Base-by-base conservation (phyloP, 2,888 invertebrate genomes). In the Microplitis deprimator region DNA sequence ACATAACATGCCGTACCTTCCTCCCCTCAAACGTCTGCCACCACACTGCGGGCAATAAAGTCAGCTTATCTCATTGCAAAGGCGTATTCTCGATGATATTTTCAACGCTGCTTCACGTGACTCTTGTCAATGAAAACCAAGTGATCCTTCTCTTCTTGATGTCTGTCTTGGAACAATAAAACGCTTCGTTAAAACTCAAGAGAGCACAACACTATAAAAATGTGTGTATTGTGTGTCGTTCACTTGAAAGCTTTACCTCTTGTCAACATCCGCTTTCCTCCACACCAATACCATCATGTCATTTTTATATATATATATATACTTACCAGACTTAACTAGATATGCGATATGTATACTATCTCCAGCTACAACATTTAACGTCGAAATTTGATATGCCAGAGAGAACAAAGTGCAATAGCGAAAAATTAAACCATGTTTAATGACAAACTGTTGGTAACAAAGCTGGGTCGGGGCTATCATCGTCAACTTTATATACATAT, bases 391-490 rank as follows among this genome's bases (percentile, higher is more conserved):
- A 77, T 77, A 74, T 69, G 38, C 67, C 16, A 29, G 60, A 7
- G 68, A 68, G 68, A 68, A 67, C 71, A 76, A 76, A 68, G 73
- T 77, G 73, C 73, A 73, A 77, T 65, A 50, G 69, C 38, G 7
- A 29, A 62, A 68, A 67, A 59, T 50, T 38, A 59, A 59, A 60
- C 13, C 39, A 65, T 29, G 64, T 72, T 72, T 16, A 72, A 72
- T 39, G 72, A 68, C 73, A 77, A 77, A 77, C 73, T 62, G 38
- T 77, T 77, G 73, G 76, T 73, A 73, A 77, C 68, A 68, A 72
- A 68, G 67, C 61, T 61, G 60, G 29, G 17, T 29, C 50, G 1
- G 50, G 13, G 50, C 8, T 50, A 50, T 20, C 13, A 72, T 64
- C 71, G 39, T 71, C 38, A 13, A 13, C 60, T 38, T 2, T 60